phyloP scores from a whole-genome alignment of 1,140 invertebrate species.

The Procambarus clarkii region DNA sequence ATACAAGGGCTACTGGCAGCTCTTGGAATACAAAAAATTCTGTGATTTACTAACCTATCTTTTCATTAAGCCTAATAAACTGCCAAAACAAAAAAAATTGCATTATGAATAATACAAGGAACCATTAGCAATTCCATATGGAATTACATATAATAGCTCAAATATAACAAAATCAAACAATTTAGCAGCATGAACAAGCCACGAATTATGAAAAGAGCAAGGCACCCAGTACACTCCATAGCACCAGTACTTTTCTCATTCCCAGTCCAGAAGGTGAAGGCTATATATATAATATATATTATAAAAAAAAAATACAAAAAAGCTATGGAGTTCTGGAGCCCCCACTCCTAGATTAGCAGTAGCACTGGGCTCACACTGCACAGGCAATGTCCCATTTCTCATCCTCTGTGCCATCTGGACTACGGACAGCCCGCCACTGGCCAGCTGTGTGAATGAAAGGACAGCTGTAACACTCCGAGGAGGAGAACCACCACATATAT shows the following conservation, averaged over 20 bases:
- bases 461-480: constrained; percentile 55
- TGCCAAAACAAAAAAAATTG: constrained; percentile 53
- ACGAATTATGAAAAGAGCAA: constrained; percentile 63
- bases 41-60: constrained; percentile 64
- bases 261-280: constrained; percentile 62
- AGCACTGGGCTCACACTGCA: constrained; percentile 67
- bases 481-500: constrained; percentile 62
- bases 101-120: constrained; percentile 56
- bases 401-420: constrained; percentile 58
- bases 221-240: constrained; percentile 68
- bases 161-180: constrained; percentile 63
- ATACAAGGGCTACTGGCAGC: constrained; percentile 69
- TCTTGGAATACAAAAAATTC: constrained; percentile 63
- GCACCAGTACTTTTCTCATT: constrained; percentile 62
- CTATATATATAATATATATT: constrained; percentile 54
- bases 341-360: constrained; percentile 56
- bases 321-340: constrained; percentile 69
- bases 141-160: constrained; percentile 60
- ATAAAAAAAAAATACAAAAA: constrained; percentile 54
- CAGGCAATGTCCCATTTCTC: constrained; percentile 60
- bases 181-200: constrained; percentile 64
- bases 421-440: constrained; percentile 52
- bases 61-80: constrained; percentile 66
- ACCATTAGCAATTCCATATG: constrained; percentile 45
- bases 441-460: constrained; percentile 50